Evolutionary conservation across 2,113 vertebrate genomes (phyloP).

Genomic region (Rhadina sibilatrix): DNA sequence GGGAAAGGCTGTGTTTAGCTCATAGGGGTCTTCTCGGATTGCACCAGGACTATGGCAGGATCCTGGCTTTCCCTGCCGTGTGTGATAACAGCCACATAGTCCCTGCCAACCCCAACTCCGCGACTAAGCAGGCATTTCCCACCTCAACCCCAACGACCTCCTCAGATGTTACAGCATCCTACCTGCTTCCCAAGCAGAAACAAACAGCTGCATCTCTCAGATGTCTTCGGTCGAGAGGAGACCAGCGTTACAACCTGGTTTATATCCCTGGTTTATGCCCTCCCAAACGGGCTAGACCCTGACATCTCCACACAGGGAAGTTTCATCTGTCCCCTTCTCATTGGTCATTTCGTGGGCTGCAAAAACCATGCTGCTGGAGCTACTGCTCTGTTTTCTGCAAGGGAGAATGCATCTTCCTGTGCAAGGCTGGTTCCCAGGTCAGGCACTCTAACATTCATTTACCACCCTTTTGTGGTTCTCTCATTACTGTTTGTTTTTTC

Average conservation of each 20-base stretch:
- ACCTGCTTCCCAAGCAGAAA: neutral
- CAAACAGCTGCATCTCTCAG: neutral
- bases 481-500: neutral
- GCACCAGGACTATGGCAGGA: neutral
- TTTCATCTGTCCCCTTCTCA: neutral
- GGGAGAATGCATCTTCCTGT: neutral
- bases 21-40: fast-evolving
- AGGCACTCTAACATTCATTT: neutral
- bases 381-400: neutral
- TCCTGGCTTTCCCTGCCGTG: neutral
- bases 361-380: neutral
- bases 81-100: fast-evolving
- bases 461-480: neutral
- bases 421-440: neutral
- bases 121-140: too few relatives aligned
- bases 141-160: neutral
- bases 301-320: neutral
- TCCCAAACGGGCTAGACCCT: neutral
- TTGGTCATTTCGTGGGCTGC: neutral
- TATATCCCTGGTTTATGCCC: neutral
- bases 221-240: neutral
- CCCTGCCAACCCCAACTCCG: neutral
- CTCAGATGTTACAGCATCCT: neutral
- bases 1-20: neutral
- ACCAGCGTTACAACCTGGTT: neutral